A percentile compares a stretch with the other conserved stretches of the same genome.
Evolutionary conservation across 2,113 vertebrate species (phyloP).

Genomic region (Pipa parva): DNA sequence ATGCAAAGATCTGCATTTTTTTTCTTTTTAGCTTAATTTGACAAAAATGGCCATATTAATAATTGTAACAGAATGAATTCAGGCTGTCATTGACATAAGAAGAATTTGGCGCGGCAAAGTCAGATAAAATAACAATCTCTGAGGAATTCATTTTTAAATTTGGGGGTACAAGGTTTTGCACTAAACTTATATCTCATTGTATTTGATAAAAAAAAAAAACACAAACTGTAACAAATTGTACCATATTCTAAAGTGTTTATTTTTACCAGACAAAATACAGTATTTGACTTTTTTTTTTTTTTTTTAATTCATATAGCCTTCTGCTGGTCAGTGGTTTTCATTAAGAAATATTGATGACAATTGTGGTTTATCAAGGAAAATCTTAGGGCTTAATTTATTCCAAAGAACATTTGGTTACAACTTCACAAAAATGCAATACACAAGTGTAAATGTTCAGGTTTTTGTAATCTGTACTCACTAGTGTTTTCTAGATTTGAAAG

Average conservation of each 20-base stretch:
- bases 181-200: constrained; percentile 50
- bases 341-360: constrained; percentile 1
- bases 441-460: constrained; percentile 8
- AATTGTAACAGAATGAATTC: constrained; percentile 47
- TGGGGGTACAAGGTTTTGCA: constrained; percentile 52
- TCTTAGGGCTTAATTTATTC: constrained; percentile 39
- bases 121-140: constrained; percentile 17
- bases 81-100: constrained; percentile 44
- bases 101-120: constrained; percentile 39
- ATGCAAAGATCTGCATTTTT: constrained; percentile 8
- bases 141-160: constrained; percentile 43
- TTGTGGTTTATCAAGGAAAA: constrained; percentile 12
- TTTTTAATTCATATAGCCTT: constrained; percentile 17
- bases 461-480: constrained; percentile 16
- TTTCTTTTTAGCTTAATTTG: constrained; percentile 52
- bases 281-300: constrained; percentile 48
- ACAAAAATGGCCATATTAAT: constrained; percentile 55
- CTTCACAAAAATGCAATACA: constrained; percentile 8
- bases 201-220: constrained; percentile 47
- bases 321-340: constrained; percentile 36
- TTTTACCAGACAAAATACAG: constrained; percentile 55
- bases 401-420: constrained; percentile 29
- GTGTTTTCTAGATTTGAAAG: constrained; percentile 5
- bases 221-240: constrained; percentile 49
- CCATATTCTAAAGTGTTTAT: constrained; percentile 55